Evolutionary conservation across 2,797 vertebrate species (phyloP).

Genomic region (Novumbra hubbsi): DNA sequence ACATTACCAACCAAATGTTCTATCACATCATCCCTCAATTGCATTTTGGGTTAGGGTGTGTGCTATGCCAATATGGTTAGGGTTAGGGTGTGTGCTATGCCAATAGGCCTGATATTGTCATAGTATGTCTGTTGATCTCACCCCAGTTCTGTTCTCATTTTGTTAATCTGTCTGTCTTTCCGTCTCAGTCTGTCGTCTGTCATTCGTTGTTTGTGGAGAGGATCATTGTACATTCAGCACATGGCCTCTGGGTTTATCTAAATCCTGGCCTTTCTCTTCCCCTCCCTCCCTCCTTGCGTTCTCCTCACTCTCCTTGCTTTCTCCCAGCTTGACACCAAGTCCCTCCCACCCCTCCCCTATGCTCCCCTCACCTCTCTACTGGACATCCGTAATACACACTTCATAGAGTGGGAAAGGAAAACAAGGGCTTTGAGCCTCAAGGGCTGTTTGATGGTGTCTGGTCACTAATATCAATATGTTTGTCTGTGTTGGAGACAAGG

Average conservation of each 20-base stretch:
- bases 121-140: conserved; percentile 40
- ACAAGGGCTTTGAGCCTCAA: conserved; percentile 30
- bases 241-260: conserved; percentile 25
- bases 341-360: not conserved
- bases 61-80: not conserved
- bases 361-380: conserved; percentile 22
- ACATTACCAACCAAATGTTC: too few relatives aligned
- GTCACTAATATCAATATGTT: conserved; percentile 51
- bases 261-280: conserved; percentile 18
- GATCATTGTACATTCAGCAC: conserved; percentile 18
- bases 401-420: conserved; percentile 37
- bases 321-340: conserved; percentile 18
- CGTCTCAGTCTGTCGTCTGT: not conserved
- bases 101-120: conserved; percentile 3
- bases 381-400: conserved; percentile 37
- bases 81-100: not conserved
- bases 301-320: not conserved
- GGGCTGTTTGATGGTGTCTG: conserved; percentile 28
- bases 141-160: conserved; percentile 39
- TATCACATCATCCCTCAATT: too few relatives aligned
- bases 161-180: not conserved
- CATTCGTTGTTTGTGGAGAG: conserved; percentile 25
- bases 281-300: not conserved
- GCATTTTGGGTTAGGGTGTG: not conserved
- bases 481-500: conserved; percentile 37